Evolutionary conservation across 2,797 vertebrate species (phyloP).

Genomic region (Megaceryle alcyon): DNA sequence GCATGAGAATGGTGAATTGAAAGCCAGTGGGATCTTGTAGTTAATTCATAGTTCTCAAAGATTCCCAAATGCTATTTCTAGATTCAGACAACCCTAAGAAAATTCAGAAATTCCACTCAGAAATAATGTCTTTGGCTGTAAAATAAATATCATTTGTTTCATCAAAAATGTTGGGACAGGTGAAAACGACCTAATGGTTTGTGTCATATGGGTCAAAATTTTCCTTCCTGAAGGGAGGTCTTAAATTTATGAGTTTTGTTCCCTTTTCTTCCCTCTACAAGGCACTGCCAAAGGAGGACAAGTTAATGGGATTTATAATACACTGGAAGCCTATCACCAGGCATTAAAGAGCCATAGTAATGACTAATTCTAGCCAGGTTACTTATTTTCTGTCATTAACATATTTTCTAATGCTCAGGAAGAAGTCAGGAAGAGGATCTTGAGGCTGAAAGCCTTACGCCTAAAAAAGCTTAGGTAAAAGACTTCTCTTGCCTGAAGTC

Average conservation of each 20-base stretch:
- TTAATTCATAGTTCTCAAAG: neutral
- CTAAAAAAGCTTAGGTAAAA: neutral
- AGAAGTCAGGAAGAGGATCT: neutral
- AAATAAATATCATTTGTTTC: neutral
- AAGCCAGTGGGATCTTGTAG: neutral
- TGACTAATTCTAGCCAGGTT: neutral
- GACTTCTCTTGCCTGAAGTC: neutral
- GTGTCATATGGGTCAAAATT: neutral
- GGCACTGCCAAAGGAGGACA: neutral
- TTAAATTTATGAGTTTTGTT: neutral
- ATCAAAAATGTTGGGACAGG: neutral
- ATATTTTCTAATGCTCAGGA: neutral
- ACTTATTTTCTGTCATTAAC: neutral
- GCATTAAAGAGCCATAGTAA: neutral
- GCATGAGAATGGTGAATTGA: neutral
- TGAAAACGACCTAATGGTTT: neutral
- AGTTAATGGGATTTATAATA: slow-evolving; percentile 1
- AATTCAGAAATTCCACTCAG: neutral
- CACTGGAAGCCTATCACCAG: neutral
- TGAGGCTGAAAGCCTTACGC: neutral
- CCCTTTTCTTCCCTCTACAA: slow-evolving; percentile 8
- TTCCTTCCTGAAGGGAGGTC: neutral
- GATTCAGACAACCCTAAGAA: neutral
- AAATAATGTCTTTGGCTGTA: neutral
- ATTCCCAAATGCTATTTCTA: neutral